Base-by-base conservation (phyloP, 2,113 vertebrate genomes). In the Azemiops feae region DNA sequence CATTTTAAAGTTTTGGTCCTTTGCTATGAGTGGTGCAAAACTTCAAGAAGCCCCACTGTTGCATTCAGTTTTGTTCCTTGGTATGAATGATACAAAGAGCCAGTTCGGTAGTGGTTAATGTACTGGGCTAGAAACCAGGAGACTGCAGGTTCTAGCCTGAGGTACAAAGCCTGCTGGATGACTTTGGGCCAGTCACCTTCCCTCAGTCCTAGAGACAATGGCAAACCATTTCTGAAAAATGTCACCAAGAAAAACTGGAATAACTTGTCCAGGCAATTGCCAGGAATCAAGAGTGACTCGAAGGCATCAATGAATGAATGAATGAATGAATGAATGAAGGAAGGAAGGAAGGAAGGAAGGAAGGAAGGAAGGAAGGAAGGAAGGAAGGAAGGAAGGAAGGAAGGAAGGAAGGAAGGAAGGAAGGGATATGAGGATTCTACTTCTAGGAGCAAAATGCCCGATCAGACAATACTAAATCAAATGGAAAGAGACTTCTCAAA, bases 341-440 rank as follows among this genome's bases (percentile, higher is more conserved):
- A 55, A 1, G 0, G 18, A 55, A 6, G 0, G 18, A 55, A 5
- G 0, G 18, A 55, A 5, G 0, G 18, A 55, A 22, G 0, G 18
- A 55, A 55, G 5, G 18, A 55, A 55, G 5, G 18, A 55, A 55
- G 5, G 18, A 55, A 55, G 5, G 20, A 55, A 55, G 1, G 5
- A 55, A 54, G 2, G 4, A 22, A 55, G 0, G 3, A 55, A 18
- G 18, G 5, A 55, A n/a, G n/a, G 52, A 11, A 52, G 12, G 52
- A 12, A 12, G 53, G 16, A 18, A 18, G 57, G 22, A 22, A 2
- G 55, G 23, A 8, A 8, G 22, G 23, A 45, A 45, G 43, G 43
- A 45, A 45, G 43, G 43, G 4, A 81, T 39, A 39, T 81, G 34
- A 20, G 16, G 69, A 39, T 20, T 81, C 16, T 81, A 8, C 69